These are phyloP conservation scores for Alfaro cultratus DNA, from an alignment of 2,797 vertebrate species.

Conservation along the genomic window DNA sequence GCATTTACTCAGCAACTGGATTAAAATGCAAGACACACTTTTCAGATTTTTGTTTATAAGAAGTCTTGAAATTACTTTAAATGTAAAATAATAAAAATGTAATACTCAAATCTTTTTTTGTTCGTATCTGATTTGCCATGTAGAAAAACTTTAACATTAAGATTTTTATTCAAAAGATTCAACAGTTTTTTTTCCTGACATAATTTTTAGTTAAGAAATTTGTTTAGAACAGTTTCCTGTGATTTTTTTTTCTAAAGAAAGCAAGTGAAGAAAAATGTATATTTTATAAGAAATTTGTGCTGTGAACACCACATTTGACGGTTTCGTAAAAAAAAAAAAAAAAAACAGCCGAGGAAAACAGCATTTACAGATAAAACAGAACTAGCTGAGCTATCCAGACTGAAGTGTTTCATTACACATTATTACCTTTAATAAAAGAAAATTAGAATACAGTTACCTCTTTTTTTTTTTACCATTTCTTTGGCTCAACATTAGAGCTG, in stretches of 20 bases:
- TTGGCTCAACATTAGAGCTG: not conserved
- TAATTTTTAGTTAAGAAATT: not conserved
- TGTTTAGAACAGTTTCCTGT: not conserved
- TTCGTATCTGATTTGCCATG: not conserved
- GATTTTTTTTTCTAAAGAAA: not conserved
- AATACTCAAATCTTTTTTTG: not conserved
- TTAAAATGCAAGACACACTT: not conserved
- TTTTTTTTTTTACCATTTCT: not conserved
- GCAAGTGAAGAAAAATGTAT: not conserved
- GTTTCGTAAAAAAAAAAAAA: not conserved
- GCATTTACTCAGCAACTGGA: not conserved
- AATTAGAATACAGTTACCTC: not conserved
- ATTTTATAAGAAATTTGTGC: not conserved
- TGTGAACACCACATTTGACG: not conserved
- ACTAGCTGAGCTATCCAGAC: not conserved
- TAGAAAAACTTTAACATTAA: not conserved
- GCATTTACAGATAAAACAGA: not conserved
- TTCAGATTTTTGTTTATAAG: not conserved
- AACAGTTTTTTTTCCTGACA: not conserved
- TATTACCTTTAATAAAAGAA: conserved; percentile 2
- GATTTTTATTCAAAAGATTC: not conserved
- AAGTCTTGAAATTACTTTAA: not conserved
- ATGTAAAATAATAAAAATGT: too few relatives aligned
- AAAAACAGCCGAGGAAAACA: not conserved
- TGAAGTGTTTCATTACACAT: conserved; percentile 1